A percentile compares a stretch with the other conserved stretches of the same genome.
Conservation (phyloP, 2,113 vertebrate species). For the Campylomormyrus numenius region DNA sequence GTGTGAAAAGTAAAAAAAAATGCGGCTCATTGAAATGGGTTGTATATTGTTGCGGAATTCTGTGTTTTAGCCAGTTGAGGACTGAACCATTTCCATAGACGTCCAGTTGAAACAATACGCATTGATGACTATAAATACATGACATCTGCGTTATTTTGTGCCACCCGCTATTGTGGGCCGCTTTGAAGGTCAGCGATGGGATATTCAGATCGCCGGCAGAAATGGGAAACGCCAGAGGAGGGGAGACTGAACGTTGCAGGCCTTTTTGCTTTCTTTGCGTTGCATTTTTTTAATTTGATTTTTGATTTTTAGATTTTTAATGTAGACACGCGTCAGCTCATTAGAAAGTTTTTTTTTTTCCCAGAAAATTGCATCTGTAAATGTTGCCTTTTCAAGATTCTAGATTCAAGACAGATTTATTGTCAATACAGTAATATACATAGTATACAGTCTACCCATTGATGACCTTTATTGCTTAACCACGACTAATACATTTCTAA, state of each 20-base stretch:
- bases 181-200: constrained; percentile 9
- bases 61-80: not conserved
- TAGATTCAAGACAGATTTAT: too few species aligned
- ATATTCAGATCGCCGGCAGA: not conserved
- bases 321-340: not conserved
- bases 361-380: not conserved
- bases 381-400: not conserved
- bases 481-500: not conserved
- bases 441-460: too few species aligned
- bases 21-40: not conserved
- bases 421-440: too few species aligned
- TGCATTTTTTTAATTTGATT: not conserved
- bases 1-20: not conserved
- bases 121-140: constrained; percentile 14
- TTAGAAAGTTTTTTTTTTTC: not conserved
- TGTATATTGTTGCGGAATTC: not conserved
- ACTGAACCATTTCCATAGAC: not conserved
- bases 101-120: not conserved
- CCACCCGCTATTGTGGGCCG: constrained; percentile 11
- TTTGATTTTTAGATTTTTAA: not conserved
- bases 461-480: not conserved
- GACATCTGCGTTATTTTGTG: not conserved
- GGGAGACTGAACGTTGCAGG: constrained; percentile 15
- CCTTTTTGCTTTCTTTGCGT: not conserved
- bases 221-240: constrained; percentile 17